Percentiles rank a stretch among this genome's conserved stretches.
These are phyloP conservation scores for Hyppa rectilinea DNA, from an alignment of 2,888 invertebrate genomes.

Conservation along the genomic window DNA sequence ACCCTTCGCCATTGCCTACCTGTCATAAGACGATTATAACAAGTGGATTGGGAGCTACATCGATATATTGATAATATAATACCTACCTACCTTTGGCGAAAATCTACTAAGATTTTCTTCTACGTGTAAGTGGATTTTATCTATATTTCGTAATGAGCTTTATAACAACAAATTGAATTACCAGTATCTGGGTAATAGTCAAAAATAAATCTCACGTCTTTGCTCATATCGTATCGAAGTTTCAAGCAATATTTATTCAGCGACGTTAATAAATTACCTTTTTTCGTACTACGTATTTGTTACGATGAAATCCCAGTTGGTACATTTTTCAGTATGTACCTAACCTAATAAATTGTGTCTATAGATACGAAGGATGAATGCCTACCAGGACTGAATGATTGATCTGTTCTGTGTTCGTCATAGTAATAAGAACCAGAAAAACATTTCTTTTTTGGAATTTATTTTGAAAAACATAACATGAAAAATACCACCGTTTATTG, in stretches of 20 bases:
- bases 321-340: slow-evolving; percentile 48
- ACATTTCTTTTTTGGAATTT: slow-evolving; percentile 11
- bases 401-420: slow-evolving; percentile 44
- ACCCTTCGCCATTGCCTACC: slow-evolving; percentile 20
- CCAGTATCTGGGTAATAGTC: slow-evolving; percentile 4
- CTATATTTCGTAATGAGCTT: not conserved
- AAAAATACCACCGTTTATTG: not conserved
- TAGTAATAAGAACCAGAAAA: slow-evolving; percentile 33
- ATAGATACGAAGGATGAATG: slow-evolving; percentile 41
- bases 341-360: slow-evolving; percentile 49
- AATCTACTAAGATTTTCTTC: slow-evolving; percentile 1
- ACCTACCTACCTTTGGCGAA: too few relatives aligned
- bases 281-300: slow-evolving; percentile 58
- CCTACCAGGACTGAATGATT: slow-evolving; percentile 48
- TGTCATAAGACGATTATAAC: slow-evolving; percentile 34
- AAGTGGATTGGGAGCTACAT: slow-evolving; percentile 15
- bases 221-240: slow-evolving; percentile 28
- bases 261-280: slow-evolving; percentile 61
- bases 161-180: slow-evolving; percentile 1
- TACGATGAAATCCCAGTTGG: slow-evolving; percentile 54
- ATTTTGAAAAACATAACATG: slow-evolving; percentile 1
- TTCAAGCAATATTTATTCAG: slow-evolving; percentile 50
- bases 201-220: slow-evolving; percentile 18
- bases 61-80: slow-evolving; percentile 20
- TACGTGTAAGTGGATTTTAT: not conserved